A percentile compares a stretch with the other conserved stretches of the same genome.
Evolutionary conservation across 1,140 invertebrate species (phyloP).

Genomic region (Brachionus calyciflorus): DNA sequence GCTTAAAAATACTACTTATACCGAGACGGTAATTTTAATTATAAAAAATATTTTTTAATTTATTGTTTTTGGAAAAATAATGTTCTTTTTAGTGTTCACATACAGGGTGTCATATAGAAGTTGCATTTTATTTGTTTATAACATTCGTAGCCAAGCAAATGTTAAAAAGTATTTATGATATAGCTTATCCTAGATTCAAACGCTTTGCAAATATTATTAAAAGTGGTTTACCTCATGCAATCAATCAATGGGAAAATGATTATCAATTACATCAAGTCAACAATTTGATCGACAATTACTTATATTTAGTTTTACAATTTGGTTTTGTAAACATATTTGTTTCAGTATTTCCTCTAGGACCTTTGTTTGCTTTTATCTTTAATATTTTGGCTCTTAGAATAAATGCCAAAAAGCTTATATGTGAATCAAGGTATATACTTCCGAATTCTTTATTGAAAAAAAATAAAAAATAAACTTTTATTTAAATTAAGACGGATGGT

Average conservation of each 20-base stretch:
- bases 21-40: slow-evolving; percentile 10
- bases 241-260: slow-evolving; percentile 45
- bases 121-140: slow-evolving; percentile 76
- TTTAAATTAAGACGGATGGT: slow-evolving; percentile 64
- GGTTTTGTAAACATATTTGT: slow-evolving; percentile 43
- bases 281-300: slow-evolving; percentile 20
- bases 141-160: slow-evolving; percentile 83
- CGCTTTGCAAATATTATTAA: slow-evolving; percentile 25
- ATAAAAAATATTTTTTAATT: neutral
- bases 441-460: neutral
- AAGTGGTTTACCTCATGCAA: slow-evolving; percentile 21
- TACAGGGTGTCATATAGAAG: slow-evolving; percentile 76
- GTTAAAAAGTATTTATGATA: slow-evolving; percentile 73
- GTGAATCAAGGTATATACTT: slow-evolving; percentile 60
- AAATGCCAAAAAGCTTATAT: slow-evolving; percentile 77
- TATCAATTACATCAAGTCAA: slow-evolving; percentile 21
- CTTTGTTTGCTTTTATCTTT: slow-evolving; percentile 76
- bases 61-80: neutral
- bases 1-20: neutral
- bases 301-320: slow-evolving; percentile 28
- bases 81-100: slow-evolving; percentile 68
- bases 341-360: slow-evolving; percentile 69
- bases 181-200: slow-evolving; percentile 63
- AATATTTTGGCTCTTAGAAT: slow-evolving; percentile 78
- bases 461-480: neutral